Percentiles rank a stretch among this genome's conserved stretches.
These are phyloP conservation scores for Genyomyrus donnyi DNA, from an alignment of 2,113 vertebrate genomes.

Conservation along the genomic window DNA sequence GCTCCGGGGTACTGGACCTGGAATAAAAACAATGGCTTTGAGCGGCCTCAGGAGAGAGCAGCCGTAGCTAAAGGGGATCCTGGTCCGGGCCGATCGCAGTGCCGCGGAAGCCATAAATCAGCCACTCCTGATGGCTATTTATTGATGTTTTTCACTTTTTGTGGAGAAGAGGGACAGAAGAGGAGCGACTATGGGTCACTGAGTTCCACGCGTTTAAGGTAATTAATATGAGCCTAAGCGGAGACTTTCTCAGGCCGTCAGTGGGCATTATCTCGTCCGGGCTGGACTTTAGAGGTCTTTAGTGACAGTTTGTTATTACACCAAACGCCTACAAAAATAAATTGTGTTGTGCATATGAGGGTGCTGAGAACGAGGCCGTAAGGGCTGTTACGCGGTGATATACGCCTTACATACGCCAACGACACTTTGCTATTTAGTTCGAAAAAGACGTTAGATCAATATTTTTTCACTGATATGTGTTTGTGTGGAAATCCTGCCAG, in stretches of 20 bases:
- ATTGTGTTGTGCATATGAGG: constrained; percentile 55
- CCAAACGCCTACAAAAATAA: constrained; percentile 54
- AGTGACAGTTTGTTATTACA: constrained; percentile 60
- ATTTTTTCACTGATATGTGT: background rate
- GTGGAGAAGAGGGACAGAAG: constrained; percentile 32
- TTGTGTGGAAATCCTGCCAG: background rate
- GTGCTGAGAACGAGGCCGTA: background rate
- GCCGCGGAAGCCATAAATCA: constrained; percentile 70
- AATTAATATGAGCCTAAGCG: constrained; percentile 9
- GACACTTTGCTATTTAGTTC: background rate
- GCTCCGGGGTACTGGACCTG: constrained; percentile 59
- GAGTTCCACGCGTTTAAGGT: constrained; percentile 32
- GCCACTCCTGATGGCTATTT: constrained; percentile 57
- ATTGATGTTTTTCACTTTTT: constrained; percentile 49
- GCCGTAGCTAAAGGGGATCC: constrained; percentile 57
- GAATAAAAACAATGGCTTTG: constrained; percentile 62
- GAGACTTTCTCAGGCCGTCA: constrained; percentile 14
- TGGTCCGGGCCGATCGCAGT: constrained; percentile 57
- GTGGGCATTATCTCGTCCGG: constrained; percentile 25
- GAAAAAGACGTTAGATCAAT: background rate
- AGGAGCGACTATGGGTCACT: background rate
- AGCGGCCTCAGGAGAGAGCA: constrained; percentile 51
- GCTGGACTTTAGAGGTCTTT: constrained; percentile 43
- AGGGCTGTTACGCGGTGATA: background rate
- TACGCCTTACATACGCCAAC: background rate